These are phyloP conservation scores for Perithous albicinctus DNA, from an alignment of 2,888 invertebrate species.

Conservation along the genomic window DNA sequence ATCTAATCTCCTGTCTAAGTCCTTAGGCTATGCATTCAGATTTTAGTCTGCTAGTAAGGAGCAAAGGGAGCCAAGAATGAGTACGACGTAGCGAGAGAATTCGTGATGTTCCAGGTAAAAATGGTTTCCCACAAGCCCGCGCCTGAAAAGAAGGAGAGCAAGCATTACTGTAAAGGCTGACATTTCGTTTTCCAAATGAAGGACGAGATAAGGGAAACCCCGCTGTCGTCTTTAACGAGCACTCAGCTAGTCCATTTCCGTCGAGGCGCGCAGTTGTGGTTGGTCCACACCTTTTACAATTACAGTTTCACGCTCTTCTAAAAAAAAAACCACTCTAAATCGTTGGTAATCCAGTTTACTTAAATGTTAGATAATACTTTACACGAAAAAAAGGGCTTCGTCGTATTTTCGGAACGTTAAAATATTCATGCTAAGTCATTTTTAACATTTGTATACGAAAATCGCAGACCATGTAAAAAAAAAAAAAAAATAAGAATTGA, in stretches of 20 bases:
- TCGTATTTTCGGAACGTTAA: not conserved
- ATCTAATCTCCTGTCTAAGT: constrained; percentile 75
- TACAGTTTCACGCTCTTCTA: not conserved
- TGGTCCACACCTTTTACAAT: constrained; percentile 25
- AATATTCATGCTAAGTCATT: not conserved
- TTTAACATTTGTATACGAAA: too few species aligned
- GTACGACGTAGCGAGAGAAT: constrained; percentile 7
- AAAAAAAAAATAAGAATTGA: too few species aligned
- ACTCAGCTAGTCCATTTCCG: constrained; percentile 42
- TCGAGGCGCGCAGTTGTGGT: constrained; percentile 5
- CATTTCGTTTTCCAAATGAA: constrained; percentile 53
- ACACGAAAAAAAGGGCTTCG: not conserved
- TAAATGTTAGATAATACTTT: not conserved
- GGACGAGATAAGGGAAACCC: constrained; percentile 52
- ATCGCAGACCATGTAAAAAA: too few species aligned
- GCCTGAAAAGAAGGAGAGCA: constrained; percentile 22
- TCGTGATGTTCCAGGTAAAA: constrained; percentile 36
- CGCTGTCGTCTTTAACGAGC: constrained; percentile 48
- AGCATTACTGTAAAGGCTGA: constrained; percentile 13
- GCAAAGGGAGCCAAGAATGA: constrained; percentile 8
- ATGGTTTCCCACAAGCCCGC: constrained; percentile 44
- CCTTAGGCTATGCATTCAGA: not conserved
- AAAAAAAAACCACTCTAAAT: constrained; percentile 2
- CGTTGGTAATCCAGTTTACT: not conserved
- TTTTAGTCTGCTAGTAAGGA: not conserved